Conservation (phyloP, 1,140 invertebrate species). For the Aphaenogaster rudis region DNA sequence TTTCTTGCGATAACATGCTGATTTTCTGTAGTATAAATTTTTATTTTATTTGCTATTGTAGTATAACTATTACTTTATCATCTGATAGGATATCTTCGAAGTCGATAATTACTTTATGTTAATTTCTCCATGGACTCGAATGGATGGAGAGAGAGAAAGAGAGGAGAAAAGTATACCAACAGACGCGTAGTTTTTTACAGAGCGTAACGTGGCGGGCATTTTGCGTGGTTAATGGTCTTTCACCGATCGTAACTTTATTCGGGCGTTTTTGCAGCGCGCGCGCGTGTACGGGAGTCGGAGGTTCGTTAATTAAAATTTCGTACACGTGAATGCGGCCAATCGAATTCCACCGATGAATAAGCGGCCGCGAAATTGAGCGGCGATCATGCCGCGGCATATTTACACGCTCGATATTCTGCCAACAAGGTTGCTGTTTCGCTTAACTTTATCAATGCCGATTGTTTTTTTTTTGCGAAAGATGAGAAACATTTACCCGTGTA, state of each 20-base stretch:
- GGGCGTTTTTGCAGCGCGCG: slow-evolving; percentile 68
- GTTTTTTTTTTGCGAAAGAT: slow-evolving; percentile 24
- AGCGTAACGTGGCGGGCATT: slow-evolving; percentile 69
- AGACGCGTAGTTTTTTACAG: slow-evolving; percentile 66
- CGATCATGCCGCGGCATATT: slow-evolving; percentile 67
- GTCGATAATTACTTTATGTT: slow-evolving; percentile 76
- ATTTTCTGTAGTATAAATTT: slow-evolving; percentile 28
- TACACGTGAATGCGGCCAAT: slow-evolving; percentile 76
- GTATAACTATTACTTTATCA: slow-evolving; percentile 4
- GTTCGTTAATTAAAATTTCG: slow-evolving; percentile 79
- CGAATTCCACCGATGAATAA: slow-evolving; percentile 77
- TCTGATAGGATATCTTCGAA: slow-evolving; percentile 48
- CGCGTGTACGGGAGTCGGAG: slow-evolving; percentile 50
- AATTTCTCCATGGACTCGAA: slow-evolving; percentile 65
- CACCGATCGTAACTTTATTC: slow-evolving; percentile 77
- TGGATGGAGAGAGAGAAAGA: background rate
- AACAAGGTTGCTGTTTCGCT: slow-evolving; percentile 39
- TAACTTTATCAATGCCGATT: slow-evolving; percentile 56
- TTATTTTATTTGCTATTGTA: slow-evolving; percentile 19
- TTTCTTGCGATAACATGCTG: slow-evolving; percentile 38
- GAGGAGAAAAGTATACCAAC: slow-evolving; percentile 16
- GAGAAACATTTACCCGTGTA: background rate
- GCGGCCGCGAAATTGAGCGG: slow-evolving; percentile 74
- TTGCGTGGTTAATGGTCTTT: slow-evolving; percentile 77
- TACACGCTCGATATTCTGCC: slow-evolving; percentile 56